Conservation (phyloP, 2,113 vertebrate species). For the Antechinus flavipes region DNA sequence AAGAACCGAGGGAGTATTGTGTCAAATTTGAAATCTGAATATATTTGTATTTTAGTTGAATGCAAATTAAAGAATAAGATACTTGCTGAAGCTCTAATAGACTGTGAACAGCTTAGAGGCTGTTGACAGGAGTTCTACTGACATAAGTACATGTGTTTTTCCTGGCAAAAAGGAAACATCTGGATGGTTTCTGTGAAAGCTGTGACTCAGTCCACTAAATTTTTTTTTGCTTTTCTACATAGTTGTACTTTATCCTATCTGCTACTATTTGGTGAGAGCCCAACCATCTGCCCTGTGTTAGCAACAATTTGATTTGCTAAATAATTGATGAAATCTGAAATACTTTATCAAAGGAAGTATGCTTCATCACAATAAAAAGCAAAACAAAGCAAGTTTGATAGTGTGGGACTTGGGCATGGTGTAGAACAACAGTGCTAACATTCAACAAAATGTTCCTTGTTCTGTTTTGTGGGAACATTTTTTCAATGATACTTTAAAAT, state of each 20-base stretch:
- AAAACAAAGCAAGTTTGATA: not conserved
- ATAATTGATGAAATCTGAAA: conserved; percentile 9
- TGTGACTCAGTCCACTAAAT: not conserved
- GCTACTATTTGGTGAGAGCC: conserved; percentile 11
- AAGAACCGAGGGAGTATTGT: conserved; percentile 15
- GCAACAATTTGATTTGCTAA: conserved; percentile 46
- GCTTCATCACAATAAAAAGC: not conserved
- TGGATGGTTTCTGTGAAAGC: conserved; percentile 11
- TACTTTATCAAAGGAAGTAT: not conserved
- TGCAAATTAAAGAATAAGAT: conserved; percentile 15
- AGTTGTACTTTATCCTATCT: not conserved
- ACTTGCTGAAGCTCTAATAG: not conserved
- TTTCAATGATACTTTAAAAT: conserved; percentile 37
- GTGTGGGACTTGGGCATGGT: not conserved
- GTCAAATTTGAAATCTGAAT: not conserved
- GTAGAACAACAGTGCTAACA: not conserved
- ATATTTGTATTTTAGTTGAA: conserved; percentile 15
- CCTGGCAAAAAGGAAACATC: not conserved
- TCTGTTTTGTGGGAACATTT: not conserved
- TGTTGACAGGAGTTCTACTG: not conserved
- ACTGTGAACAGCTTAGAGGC: not conserved
- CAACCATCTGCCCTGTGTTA: conserved; percentile 35
- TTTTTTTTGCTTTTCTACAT: not conserved
- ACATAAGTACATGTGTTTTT: not conserved
- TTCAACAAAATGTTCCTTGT: not conserved